phyloP scores from a whole-genome alignment of 2,113 vertebrate species.

The Telmatochromis sp. region DNA sequence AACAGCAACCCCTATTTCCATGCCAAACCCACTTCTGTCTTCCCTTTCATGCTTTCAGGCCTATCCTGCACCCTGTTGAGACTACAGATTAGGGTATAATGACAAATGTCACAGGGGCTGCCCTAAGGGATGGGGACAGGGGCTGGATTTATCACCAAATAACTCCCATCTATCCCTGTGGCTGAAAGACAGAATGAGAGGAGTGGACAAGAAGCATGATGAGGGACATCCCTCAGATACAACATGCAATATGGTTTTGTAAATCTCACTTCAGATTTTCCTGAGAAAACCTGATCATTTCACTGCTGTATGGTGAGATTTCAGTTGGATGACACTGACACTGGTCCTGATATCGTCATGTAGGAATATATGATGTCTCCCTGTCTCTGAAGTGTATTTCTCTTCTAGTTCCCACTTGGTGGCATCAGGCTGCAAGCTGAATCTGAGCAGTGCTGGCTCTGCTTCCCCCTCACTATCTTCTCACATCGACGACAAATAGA shows the following conservation, averaged over 20 bases:
- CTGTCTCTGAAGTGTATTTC: not conserved
- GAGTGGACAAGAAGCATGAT: not conserved
- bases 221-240: not conserved
- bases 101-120: conserved; percentile 32
- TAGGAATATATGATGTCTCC: not conserved
- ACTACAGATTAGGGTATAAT: conserved; percentile 48
- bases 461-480: conserved; percentile 31
- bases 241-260: not conserved
- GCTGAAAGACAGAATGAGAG: not conserved
- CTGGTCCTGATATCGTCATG: not conserved
- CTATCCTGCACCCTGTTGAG: conserved; percentile 23
- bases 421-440: conserved; percentile 17
- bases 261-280: not conserved
- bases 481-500: conserved; percentile 23
- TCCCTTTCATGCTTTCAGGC: conserved; percentile 21
- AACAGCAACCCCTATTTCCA: conserved; percentile 12
- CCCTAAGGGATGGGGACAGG: not conserved
- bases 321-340: not conserved
- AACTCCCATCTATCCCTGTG: not conserved
- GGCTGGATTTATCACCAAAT: not conserved
- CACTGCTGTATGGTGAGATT: not conserved
- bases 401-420: not conserved
- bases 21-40: conserved; percentile 47
- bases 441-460: not conserved
- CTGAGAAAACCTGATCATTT: not conserved